phyloP scores from a whole-genome alignment of 2,113 vertebrate genomes.

The Aegotheles bennettii region DNA sequence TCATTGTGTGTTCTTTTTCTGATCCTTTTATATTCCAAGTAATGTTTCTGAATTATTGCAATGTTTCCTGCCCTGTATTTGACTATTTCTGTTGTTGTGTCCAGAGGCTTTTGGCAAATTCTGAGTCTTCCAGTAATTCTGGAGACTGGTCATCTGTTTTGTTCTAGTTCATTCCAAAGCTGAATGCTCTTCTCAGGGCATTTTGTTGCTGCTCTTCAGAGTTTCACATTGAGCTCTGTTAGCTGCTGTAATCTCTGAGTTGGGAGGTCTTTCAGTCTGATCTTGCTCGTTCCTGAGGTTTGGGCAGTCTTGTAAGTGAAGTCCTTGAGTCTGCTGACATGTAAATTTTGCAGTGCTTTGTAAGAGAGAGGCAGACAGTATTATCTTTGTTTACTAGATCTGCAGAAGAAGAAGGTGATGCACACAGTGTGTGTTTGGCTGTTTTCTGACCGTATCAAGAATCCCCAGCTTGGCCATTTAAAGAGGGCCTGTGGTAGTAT shows the following conservation, averaged over 20 bases:
- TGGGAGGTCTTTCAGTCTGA: neutral
- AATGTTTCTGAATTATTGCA: neutral
- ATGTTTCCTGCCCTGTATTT: neutral
- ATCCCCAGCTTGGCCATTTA: neutral
- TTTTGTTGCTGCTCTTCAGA: neutral
- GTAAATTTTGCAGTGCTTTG: neutral
- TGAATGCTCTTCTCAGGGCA: neutral
- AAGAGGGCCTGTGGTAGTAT: neutral
- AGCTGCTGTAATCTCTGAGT: neutral
- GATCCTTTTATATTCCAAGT: neutral
- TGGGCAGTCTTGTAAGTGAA: neutral
- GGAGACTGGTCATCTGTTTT: neutral
- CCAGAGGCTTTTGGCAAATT: neutral
- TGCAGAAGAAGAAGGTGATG: neutral
- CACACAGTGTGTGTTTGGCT: neutral
- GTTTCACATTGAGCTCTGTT: neutral
- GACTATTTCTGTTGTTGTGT: neutral
- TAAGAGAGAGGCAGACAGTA: neutral
- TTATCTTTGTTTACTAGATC: neutral
- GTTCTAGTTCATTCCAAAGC: neutral
- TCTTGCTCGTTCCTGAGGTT: neutral
- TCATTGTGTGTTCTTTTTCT: neutral
- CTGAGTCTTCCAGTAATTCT: neutral
- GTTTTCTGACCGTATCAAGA: neutral
- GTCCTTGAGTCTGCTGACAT: conserved; percentile 2